Evolutionary conservation across 2,888 invertebrate species (phyloP), one percentile per base, ranked within the genome.

Genomic region (Heliothis peltigera): DNA sequence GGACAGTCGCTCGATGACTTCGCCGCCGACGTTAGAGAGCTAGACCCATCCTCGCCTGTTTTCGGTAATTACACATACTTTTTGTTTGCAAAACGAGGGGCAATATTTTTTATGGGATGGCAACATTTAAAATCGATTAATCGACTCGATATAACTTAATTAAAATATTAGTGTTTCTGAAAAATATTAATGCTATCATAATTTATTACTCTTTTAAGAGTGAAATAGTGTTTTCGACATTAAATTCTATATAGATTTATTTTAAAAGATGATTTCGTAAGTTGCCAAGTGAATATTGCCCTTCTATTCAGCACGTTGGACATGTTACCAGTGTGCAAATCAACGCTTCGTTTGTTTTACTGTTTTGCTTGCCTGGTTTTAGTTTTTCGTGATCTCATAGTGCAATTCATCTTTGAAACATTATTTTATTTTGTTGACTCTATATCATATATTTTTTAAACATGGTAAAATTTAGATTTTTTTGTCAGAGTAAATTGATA

Each of bases 41-140:
- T 95, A 82, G 95, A 95, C 86, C 94, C 95, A 77, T 86, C 91
- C 73, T 94, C 95, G 88, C 94, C 95, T 80, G 84, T 91, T 82
- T 95, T 95, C 87, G 95, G 95, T 95, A 95, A 94, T 78, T 85
- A 87, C 80, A 80, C 81, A 65, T 80, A 19, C 25, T 86, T 89
- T 84, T 73, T 64, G 65, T 82, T 88, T 87, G 87, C 87, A 64
- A 42, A 42, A 35, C 47, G 21, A 64, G 63, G 71, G 79, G 68
- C 81, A 81, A 85, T 87, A 78, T 85, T 2, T 47, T 28, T 76
- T 71, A 59, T 15, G 15, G 4, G n/a, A 21, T 10, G 15, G 10
- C 6, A n/a, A 47, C 42, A 5, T 2, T 44, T 4, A 44, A n/a
- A n/a, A 17, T 12, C 32, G 6, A 22, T 28, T 4, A n/a, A n/a